phyloP scores from a whole-genome alignment of 2,888 invertebrate genomes.

The Pimpla rufipes region DNA sequence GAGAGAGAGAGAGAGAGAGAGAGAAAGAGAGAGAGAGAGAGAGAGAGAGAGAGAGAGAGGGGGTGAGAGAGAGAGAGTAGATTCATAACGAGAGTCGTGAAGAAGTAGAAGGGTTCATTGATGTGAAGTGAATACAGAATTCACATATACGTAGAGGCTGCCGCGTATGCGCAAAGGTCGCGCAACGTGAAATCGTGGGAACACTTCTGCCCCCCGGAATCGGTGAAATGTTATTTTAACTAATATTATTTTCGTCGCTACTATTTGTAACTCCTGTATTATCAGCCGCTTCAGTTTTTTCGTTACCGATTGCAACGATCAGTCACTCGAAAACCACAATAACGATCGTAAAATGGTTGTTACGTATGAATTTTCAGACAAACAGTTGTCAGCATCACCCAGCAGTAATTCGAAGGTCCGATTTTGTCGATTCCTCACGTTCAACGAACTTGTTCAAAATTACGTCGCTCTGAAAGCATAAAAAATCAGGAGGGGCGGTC shows the following conservation, averaged over 20 bases:
- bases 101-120: not conserved
- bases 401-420: not conserved
- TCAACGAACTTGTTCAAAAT: not conserved
- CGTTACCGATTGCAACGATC: not conserved
- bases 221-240: conserved; percentile 6
- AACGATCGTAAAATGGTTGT: not conserved
- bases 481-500: conserved; percentile 15
- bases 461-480: not conserved
- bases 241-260: not conserved
- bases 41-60: conserved; percentile 39
- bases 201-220: not conserved
- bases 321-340: not conserved
- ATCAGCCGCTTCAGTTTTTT: not conserved
- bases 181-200: not conserved
- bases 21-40: no score
- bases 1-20: no score
- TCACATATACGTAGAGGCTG: conserved; percentile 16
- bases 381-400: not conserved
- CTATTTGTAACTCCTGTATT: not conserved
- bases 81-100: conserved; percentile 18
- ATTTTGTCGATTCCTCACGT: conserved; percentile 10
- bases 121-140: not conserved
- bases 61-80: conserved; percentile 12
- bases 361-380: not conserved
- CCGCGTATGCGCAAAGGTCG: conserved; percentile 8